These are phyloP conservation scores for Bombus impatiens DNA, from an alignment of 1,140 invertebrate species.

Conservation along the genomic window DNA sequence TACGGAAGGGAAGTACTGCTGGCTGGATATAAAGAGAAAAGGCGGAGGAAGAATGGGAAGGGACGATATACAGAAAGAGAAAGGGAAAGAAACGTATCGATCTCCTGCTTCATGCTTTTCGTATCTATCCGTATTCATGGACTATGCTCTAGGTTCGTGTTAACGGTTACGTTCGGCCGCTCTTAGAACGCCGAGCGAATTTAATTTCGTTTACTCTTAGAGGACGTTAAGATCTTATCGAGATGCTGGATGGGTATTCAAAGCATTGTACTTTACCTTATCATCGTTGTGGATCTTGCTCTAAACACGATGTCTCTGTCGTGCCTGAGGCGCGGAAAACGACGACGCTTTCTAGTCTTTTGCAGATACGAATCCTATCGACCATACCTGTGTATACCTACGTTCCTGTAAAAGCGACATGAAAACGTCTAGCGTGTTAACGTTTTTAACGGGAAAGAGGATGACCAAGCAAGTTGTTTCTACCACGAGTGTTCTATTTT, in stretches of 20 bases:
- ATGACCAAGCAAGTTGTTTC: constrained; percentile 23
- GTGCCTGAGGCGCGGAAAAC: constrained; percentile 63
- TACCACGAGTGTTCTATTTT: constrained; percentile 30
- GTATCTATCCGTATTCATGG: constrained; percentile 58
- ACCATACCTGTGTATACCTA: constrained; percentile 52
- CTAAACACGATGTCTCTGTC: constrained; percentile 72
- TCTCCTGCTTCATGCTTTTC: constrained; percentile 63
- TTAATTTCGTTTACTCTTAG: constrained; percentile 77
- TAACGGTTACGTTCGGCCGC: constrained; percentile 46
- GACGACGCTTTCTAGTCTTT: constrained; percentile 56
- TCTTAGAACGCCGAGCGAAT: constrained; percentile 62
- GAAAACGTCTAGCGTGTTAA: constrained; percentile 41
- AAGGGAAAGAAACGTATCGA: constrained; percentile 69
- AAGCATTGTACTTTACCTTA: constrained; percentile 76
- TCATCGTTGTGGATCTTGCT: constrained; percentile 73
- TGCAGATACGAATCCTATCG: constrained; percentile 69
- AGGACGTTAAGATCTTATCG: constrained; percentile 78
- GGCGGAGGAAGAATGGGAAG: constrained; percentile 6
- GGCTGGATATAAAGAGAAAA: constrained; percentile 42
- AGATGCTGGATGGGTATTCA: constrained; percentile 75
- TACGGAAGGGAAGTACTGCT: constrained; percentile 27
- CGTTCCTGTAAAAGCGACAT: constrained; percentile 28
- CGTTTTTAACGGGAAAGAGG: constrained; percentile 36
- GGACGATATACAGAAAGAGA: constrained; percentile 52
- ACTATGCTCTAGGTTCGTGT: constrained; percentile 22